Evolutionary conservation across 2,113 vertebrate species (phyloP).

Genomic region (Seriola rivoliana): DNA sequence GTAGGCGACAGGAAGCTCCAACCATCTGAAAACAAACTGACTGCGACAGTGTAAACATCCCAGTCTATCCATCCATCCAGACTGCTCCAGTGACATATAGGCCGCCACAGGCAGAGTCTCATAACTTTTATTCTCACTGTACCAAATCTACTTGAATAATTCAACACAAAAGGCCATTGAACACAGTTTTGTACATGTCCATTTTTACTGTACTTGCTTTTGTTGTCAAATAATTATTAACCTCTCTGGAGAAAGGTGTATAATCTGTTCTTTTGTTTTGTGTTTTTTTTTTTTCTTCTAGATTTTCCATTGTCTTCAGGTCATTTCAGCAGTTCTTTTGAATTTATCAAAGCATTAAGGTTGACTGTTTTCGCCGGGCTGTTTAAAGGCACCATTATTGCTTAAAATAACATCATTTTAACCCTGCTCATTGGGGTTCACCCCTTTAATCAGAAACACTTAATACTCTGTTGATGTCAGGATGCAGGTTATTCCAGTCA

Average conservation of each 20-base stretch:
- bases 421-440: constrained; percentile 41
- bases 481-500: constrained; percentile 60
- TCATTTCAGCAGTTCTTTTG: constrained; percentile 63
- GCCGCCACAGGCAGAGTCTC: constrained; percentile 64
- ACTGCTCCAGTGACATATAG: constrained; percentile 56
- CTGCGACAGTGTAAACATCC: constrained; percentile 53
- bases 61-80: constrained; percentile 63
- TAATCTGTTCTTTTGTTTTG: constrained; percentile 51
- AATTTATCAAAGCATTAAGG: constrained; percentile 45
- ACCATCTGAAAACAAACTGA: constrained; percentile 43
- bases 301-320: constrained; percentile 72
- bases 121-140: constrained; percentile 79
- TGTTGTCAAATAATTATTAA: constrained; percentile 68
- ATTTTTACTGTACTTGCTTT: constrained; percentile 79
- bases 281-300: constrained; percentile 51
- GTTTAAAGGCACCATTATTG: constrained; percentile 36
- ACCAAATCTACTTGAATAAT: constrained; percentile 86
- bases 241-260: constrained; percentile 66
- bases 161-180: constrained; percentile 83
- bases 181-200: constrained; percentile 80
- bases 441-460: constrained; percentile 72
- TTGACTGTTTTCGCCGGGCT: constrained; percentile 41
- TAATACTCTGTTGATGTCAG: constrained; percentile 77
- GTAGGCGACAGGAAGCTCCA: constrained; percentile 45
- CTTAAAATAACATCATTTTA: constrained; percentile 38